These are phyloP conservation scores for Nomada fucata DNA, from an alignment of 2,888 invertebrate genomes.

Conservation along the genomic window DNA sequence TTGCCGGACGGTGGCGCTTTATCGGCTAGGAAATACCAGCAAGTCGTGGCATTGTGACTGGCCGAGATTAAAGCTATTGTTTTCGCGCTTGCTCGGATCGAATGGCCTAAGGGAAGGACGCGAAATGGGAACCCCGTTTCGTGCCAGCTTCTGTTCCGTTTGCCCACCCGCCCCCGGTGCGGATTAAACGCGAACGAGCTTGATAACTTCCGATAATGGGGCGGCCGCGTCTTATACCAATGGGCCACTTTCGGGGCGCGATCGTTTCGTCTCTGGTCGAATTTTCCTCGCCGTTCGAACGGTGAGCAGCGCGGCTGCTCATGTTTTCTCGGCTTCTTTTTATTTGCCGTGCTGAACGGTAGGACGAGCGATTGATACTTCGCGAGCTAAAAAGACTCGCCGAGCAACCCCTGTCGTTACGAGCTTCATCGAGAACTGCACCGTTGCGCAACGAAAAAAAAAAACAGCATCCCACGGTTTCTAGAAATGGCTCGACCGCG, in stretches of 20 bases:
- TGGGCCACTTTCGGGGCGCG: background rate
- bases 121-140: slow-evolving; percentile 61
- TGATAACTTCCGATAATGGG: slow-evolving; percentile 66
- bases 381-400: slow-evolving; percentile 28
- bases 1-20: slow-evolving; percentile 59
- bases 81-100: slow-evolving; percentile 66
- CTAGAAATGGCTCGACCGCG: background rate
- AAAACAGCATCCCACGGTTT: background rate
- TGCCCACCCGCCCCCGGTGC: slow-evolving; percentile 20
- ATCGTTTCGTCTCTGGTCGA: background rate
- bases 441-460: background rate
- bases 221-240: slow-evolving; percentile 29
- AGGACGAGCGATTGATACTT: slow-evolving; percentile 36
- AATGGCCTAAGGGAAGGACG: slow-evolving; percentile 55
- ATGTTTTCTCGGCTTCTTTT: slow-evolving; percentile 35
- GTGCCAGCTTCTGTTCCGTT: slow-evolving; percentile 35
- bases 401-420: slow-evolving; percentile 1
- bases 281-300: slow-evolving; percentile 25
- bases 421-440: slow-evolving; percentile 7
- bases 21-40: slow-evolving; percentile 68
- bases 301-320: slow-evolving; percentile 2
- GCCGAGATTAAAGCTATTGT: slow-evolving; percentile 74
- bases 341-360: background rate
- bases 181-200: slow-evolving; percentile 19
- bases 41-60: slow-evolving; percentile 69